Evolutionary conservation across 2,113 vertebrate genomes (phyloP).

Genomic region (Colinus virginianus): DNA sequence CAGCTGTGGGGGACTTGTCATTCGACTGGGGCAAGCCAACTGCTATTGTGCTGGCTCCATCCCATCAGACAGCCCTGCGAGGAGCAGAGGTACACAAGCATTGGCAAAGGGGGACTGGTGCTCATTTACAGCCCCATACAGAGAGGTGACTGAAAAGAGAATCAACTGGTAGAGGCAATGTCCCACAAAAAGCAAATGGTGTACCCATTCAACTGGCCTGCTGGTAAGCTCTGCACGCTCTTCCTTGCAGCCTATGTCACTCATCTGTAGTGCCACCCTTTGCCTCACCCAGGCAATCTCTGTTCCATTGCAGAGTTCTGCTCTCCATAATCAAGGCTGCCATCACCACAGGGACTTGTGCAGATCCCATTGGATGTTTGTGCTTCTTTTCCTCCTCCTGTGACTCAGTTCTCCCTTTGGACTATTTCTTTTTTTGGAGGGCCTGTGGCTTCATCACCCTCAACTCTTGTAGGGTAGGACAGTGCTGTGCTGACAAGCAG

Average conservation of each 20-base stretch:
- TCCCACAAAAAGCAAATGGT: not conserved
- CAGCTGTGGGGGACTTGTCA: not conserved
- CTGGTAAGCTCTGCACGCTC: not conserved
- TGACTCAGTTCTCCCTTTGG: not conserved
- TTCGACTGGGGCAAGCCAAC: accelerated
- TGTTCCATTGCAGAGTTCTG: not conserved
- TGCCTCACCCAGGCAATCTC: not conserved
- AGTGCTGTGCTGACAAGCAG: not conserved
- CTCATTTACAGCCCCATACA: accelerated
- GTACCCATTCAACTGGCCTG: accelerated
- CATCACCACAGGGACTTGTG: not conserved
- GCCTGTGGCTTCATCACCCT: not conserved
- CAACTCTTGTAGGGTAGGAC: accelerated
- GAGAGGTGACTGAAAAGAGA: not conserved
- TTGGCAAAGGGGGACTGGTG: not conserved
- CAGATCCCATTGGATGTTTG: not conserved
- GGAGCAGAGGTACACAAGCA: not conserved
- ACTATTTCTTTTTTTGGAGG: not conserved
- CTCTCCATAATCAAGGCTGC: not conserved
- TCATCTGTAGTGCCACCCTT: not conserved
- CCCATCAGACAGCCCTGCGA: accelerated
- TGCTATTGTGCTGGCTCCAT: not conserved
- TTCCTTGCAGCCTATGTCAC: not conserved
- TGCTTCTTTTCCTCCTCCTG: not conserved
- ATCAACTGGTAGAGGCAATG: not conserved